phyloP scores from a whole-genome alignment of 1,140 invertebrate genomes.

The Centruroides vittatus region DNA sequence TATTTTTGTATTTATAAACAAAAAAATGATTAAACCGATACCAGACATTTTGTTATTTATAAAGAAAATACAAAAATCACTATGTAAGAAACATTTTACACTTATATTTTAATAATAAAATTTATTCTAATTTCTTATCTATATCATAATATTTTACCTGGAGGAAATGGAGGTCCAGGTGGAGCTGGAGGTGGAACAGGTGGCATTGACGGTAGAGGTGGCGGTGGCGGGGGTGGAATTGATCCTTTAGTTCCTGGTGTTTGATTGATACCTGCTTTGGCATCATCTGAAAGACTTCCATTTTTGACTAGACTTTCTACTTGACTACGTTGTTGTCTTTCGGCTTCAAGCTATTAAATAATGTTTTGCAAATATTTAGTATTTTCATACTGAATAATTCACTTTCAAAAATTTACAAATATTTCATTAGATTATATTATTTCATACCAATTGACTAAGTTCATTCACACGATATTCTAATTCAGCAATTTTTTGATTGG shows the following conservation, averaged over 20 bases:
- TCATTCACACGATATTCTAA: constrained; percentile 57
- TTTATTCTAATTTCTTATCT: too few species aligned
- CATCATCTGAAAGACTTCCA: constrained; percentile 73
- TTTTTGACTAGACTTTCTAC: constrained; percentile 72
- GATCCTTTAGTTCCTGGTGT: constrained; percentile 33
- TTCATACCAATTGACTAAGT: constrained; percentile 41
- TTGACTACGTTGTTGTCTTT: constrained; percentile 59
- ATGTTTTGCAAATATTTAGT: too few species aligned
- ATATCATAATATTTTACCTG: constrained; percentile 12
- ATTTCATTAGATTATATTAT: too few species aligned
- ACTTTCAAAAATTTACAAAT: too few species aligned
- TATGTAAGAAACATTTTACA: too few species aligned
- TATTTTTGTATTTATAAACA: too few species aligned
- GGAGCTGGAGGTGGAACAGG: constrained; percentile 35
- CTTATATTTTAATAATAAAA: too few species aligned
- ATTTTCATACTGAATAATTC: too few species aligned
- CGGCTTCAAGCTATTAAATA: constrained; percentile 48
- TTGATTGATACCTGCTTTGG: constrained; percentile 50
- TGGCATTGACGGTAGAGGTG: constrained; percentile 19
- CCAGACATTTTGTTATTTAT: too few species aligned
- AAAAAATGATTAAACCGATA: too few species aligned
- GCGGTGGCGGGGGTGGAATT: constrained; percentile 19
- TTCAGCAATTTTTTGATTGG: constrained; percentile 58
- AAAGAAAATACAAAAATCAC: too few species aligned
- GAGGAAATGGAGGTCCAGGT: constrained; percentile 33